These are phyloP conservation scores for Cyprinodon tularosa DNA, from an alignment of 2,113 vertebrate species.

Conservation along the genomic window DNA sequence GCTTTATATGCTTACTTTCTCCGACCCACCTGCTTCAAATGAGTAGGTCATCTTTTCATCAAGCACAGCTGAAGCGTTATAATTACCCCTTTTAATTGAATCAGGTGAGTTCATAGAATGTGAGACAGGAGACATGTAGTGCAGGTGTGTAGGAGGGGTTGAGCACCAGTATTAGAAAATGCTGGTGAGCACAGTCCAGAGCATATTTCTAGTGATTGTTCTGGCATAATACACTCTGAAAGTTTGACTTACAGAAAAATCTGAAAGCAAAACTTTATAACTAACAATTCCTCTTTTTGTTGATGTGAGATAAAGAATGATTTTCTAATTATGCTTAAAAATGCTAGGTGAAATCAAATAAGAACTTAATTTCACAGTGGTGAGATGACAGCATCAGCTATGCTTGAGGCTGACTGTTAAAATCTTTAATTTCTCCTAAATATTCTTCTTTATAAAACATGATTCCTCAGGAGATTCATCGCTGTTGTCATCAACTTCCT, in stretches of 20 bases:
- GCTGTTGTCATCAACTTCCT: constrained; percentile 39
- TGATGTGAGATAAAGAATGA: constrained; percentile 28
- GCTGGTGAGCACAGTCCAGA: not conserved
- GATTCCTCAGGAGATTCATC: constrained; percentile 43
- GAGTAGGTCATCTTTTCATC: not conserved
- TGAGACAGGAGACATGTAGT: not conserved
- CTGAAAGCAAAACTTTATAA: not conserved
- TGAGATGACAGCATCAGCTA: constrained; percentile 22
- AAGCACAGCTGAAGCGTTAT: not conserved
- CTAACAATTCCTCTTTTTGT: constrained; percentile 14
- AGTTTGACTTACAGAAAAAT: not conserved
- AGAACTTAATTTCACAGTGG: constrained; percentile 17
- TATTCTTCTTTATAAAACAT: constrained; percentile 45
- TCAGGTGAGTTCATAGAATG: not conserved
- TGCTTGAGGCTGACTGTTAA: constrained; percentile 27
- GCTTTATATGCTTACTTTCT: not conserved
- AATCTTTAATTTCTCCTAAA: constrained; percentile 19
- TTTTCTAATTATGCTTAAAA: constrained; percentile 31
- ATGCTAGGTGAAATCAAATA: constrained; percentile 16
- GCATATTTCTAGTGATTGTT: constrained; percentile 8
- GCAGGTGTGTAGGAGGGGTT: not conserved
- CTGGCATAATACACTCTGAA: not conserved
- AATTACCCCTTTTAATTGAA: constrained; percentile 3
- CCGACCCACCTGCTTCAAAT: not conserved
- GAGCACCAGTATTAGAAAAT: not conserved